phyloP scores from a whole-genome alignment of 1,140 invertebrate genomes.

The Mercenaria mercenaria region DNA sequence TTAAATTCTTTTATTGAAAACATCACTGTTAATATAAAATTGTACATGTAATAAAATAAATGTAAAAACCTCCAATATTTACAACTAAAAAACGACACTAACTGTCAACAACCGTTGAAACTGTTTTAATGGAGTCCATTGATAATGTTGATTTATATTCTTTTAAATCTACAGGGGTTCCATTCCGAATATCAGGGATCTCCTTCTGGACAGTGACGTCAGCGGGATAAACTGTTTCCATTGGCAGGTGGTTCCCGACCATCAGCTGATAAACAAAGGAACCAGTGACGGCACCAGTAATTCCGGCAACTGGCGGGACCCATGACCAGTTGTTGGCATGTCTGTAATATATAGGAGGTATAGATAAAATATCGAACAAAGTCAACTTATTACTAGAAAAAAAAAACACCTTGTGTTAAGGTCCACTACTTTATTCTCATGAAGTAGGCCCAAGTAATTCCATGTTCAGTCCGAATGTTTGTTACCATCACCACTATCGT shows the following conservation, averaged over 20 bases:
- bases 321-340: conserved; percentile 30
- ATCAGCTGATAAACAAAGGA: conserved; percentile 56
- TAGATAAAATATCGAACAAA: no score
- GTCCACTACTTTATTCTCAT: no score
- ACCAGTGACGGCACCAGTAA: conserved; percentile 14
- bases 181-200: background rate
- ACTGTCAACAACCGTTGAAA: background rate
- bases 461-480: no score
- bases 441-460: no score
- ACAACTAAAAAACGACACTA: no score
- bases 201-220: background rate
- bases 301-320: conserved; percentile 39
- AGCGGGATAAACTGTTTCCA: background rate
- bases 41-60: no score
- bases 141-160: conserved; percentile 38
- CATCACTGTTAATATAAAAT: no score
- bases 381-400: no score
- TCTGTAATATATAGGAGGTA: background rate
- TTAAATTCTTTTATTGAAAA: no score
- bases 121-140: conserved; percentile 12
- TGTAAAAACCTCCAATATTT: no score
- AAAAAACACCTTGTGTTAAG: no score
- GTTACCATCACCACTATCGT: no score
- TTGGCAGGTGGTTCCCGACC: conserved; percentile 48
- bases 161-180: conserved; percentile 7